Base-by-base conservation (phyloP, 2,113 vertebrate species). In the Trachemys scripta region DNA sequence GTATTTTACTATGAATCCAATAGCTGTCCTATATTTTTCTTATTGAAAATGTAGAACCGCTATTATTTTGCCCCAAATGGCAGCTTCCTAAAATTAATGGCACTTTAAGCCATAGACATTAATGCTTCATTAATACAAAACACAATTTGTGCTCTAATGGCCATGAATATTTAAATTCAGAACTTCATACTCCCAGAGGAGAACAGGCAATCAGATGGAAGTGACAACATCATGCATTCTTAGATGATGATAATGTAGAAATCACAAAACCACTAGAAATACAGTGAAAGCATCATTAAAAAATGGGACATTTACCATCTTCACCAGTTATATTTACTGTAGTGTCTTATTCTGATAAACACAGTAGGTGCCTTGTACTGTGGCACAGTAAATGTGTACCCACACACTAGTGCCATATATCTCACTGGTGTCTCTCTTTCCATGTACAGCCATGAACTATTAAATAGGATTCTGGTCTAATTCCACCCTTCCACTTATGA, bases 1-100 rank as follows among this genome's bases (percentile, higher is more conserved):
- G 16, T 49, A 47, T 88, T 96, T 92, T 72, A 45, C 82, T 88
- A 65, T 35, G 96, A 90, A 95, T 65, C 76, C 54, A 90, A 94
- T 53, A 90, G 62, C 89, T 96, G 59, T 42, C 85, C 82, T 59
- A 59, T 84, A 90, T 95, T 91, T 79, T 76, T 92, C 8, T 49
- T 80, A 51, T 13, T n/a, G 84, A 59, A 96, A 88, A 27, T 10
- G 54, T 2, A 65, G n/a, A 72, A 35, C 80, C 27, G 24, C 29
- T 16, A 38, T 50, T 80, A 75, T 91, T 19, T 78, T 72, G 12
- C 16, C 76, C 53, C 78, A 19, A 53, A 5, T 27, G 27, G 13
- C 12, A 82, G 53, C 82, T 76, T 54, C 72, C 88, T 79, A 91
- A 94, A 85, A 93, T 80, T 78, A 89, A 91, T 51, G 87, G 27